These are phyloP conservation scores for Lycocerus yunnanus DNA, from an alignment of 2,888 invertebrate genomes.

Conservation along the genomic window DNA sequence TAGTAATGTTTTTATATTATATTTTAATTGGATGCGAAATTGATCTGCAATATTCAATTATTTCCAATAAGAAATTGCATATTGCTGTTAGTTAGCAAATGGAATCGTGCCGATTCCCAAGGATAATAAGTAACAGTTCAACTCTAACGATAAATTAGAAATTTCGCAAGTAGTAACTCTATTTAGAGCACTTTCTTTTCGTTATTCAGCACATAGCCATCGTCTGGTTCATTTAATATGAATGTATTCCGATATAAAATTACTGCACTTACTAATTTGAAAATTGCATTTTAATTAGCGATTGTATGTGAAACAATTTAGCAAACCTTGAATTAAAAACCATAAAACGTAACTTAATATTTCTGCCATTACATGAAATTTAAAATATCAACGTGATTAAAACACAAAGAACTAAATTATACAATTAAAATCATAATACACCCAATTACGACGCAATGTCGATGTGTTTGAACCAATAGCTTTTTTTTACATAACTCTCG, in stretches of 20 bases:
- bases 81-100: background rate
- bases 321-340: background rate
- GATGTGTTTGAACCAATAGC: background rate
- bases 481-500: background rate
- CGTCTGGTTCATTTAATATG: background rate
- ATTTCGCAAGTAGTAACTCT: slow-evolving; percentile 21
- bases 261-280: background rate
- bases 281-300: background rate
- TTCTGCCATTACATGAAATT: background rate
- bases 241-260: background rate
- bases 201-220: background rate
- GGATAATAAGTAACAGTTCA: slow-evolving; percentile 14
- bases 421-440: background rate
- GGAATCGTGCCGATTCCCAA: slow-evolving; percentile 18
- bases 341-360: background rate
- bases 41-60: slow-evolving; percentile 4
- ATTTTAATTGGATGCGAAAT: background rate
- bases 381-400: background rate
- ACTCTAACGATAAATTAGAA: slow-evolving; percentile 23
- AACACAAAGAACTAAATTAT: background rate
- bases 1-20: background rate
- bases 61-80: background rate
- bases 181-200: slow-evolving; percentile 30
- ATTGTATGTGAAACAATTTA: background rate
- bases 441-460: background rate